Percentiles rank a stretch among this genome's conserved stretches.
These are phyloP conservation scores for Cotesia glomerata DNA, from an alignment of 1,140 invertebrate genomes.

Conservation along the genomic window DNA sequence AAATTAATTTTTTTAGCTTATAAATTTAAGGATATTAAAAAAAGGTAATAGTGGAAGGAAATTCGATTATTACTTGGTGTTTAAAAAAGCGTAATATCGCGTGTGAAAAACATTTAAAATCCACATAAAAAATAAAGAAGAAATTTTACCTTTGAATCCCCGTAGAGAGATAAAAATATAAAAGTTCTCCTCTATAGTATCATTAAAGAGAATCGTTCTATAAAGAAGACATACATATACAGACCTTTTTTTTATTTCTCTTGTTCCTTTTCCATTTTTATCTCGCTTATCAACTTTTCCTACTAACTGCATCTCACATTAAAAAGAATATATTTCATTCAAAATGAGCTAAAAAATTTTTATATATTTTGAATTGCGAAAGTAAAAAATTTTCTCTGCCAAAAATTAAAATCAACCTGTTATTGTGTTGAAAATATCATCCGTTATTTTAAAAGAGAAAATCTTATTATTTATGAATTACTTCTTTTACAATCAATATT, in stretches of 20 bases:
- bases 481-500: no score
- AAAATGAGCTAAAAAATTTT: neutral
- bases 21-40: neutral
- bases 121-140: neutral
- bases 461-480: no score
- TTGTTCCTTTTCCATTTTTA: neutral
- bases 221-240: constrained; percentile 3
- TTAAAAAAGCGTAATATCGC: neutral
- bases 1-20: neutral
- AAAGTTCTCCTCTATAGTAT: neutral
- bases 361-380: neutral
- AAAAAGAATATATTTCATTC: constrained; percentile 6
- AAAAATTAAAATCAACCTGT: no score
- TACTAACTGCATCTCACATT: constrained; percentile 5
- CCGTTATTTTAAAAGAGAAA: no score
- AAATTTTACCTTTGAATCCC: neutral
- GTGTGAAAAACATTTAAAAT: neutral
- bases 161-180: neutral
- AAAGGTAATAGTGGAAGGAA: neutral
- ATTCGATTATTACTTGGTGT: neutral
- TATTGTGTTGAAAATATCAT: no score
- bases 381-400: no score
- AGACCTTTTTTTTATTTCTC: neutral
- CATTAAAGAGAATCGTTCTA: neutral
- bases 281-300: neutral